Evolutionary conservation across 2,797 vertebrate species (phyloP), one percentile per base, ranked within the genome.

Genomic region (Lutjanus campechanus): DNA sequence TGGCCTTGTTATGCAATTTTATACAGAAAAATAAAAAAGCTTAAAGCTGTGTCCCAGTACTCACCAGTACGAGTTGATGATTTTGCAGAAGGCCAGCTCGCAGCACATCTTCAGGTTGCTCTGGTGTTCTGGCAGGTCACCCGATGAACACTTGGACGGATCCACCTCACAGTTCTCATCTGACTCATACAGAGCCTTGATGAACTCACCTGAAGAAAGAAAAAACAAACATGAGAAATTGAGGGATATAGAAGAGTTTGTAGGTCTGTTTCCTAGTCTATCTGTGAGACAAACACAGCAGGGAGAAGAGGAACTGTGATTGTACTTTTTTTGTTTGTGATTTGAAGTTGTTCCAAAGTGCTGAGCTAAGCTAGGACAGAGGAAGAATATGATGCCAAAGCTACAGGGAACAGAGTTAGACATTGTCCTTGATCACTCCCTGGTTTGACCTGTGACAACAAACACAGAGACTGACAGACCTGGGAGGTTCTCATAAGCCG

Each of bases 101-200:
- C 98, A 99, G 95, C 98, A 99, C 98, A 99, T 99, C 89, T 98
- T 99, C 91, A 99, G 95, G 95, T 99, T 99, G 91, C 98, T 97
- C 94, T 99, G 98, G 85, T 99, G 98, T 44, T 99, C 98, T 0
- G 91, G 94, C 58, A 99, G 97, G 85, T 99, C 98, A 0, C 96
- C 93, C 0, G 97, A 96, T 0, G 98, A 98, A 87, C 98, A 99
- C 84, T 97, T 99, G 89, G 96, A 97, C 1, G 96, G 97, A 86
- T 99, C 98, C 90, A 99, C 98, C 89, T 99, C 98, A 19, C 98
- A 99, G 89, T 99, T 99, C 85, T 99, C 98, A 29, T 99, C 98
- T 1, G 98, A 99, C 87, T 99, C 98, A 0, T 99, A 99, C 46
- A 99, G 92, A 0, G 98, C 98, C 92, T 99, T 99, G 93, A 99